Conservation (phyloP, 2,888 invertebrate species). For the Ariolimax columbianus region DNA sequence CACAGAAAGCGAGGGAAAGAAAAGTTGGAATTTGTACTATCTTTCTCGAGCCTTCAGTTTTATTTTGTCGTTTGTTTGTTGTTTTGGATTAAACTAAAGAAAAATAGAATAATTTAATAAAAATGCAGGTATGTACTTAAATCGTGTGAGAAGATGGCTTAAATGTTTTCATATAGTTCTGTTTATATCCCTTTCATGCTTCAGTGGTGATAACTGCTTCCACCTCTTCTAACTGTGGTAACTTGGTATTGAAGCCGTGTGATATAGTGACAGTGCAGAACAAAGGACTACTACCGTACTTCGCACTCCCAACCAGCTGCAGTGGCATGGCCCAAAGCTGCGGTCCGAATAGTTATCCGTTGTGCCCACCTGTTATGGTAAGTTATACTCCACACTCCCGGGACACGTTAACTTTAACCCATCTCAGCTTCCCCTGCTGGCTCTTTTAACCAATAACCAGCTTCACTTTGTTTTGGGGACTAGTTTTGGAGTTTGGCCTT, state of each 20-base stretch:
- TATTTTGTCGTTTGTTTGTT: slow-evolving; percentile 41
- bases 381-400: slow-evolving; percentile 47
- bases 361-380: slow-evolving; percentile 59
- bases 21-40: slow-evolving; percentile 48
- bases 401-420: slow-evolving; percentile 6
- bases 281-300: slow-evolving; percentile 54
- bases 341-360: slow-evolving; percentile 57
- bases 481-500: too few relatives aligned
- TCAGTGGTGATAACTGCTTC: slow-evolving; percentile 59
- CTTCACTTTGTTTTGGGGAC: too few relatives aligned
- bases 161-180: slow-evolving; percentile 53
- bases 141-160: slow-evolving; percentile 53
- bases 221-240: slow-evolving; percentile 53
- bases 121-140: slow-evolving; percentile 61
- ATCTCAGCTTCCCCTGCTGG: background rate
- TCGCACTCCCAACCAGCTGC: slow-evolving; percentile 45
- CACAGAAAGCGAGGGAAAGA: slow-evolving; percentile 17
- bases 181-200: slow-evolving; percentile 58
- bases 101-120: slow-evolving; percentile 43
- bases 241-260: slow-evolving; percentile 57
- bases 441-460: slow-evolving; percentile 10
- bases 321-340: slow-evolving; percentile 59
- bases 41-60: slow-evolving; percentile 29
- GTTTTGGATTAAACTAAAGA: slow-evolving; percentile 27
- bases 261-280: slow-evolving; percentile 52